Evolutionary conservation across 2,113 vertebrate genomes (phyloP), one percentile per base, ranked within the genome.

Genomic region (Pseudopipra pipra): DNA sequence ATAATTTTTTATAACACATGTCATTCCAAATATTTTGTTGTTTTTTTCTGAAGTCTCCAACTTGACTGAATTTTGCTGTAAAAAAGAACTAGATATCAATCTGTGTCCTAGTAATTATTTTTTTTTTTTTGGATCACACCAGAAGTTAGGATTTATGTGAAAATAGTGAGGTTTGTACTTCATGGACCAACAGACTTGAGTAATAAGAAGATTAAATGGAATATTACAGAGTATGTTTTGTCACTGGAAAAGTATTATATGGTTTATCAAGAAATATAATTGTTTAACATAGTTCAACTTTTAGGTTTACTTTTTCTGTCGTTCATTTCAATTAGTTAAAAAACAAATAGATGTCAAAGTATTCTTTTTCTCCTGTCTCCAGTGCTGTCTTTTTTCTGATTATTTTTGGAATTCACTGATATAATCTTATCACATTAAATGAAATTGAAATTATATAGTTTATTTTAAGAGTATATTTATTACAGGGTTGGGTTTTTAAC

Each of bases 391-490:
- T 71, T 94, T 72, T 51, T 66, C 23, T 33, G 4, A 19, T 66
- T 94, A 2, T 77, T 95, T 96, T 93, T 91, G 52, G 6, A 44
- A 58, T 68, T 63, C 33, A 33, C 43, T 47, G 22, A 46, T 41
- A 44, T 0, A 61, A 80, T 87, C 72, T 91, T 96, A 82, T 78
- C 79, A 77, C 67, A 58, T 90, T 88, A 93, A 56, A 91, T 86
- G 37, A 81, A 62, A 28, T 18, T 58, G 46, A 77, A 89, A 93
- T 84, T 75, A 63, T 22, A 84, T 78, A 27, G 25, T 66, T 82
- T 95, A 41, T 80, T 61, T 82, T 92, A 90, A 81, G 70, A 82
- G 85, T 91, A 90, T 87, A 25, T 31, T 82, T 91, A 82, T 86
- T 93, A 78, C 9, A 23, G 51, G 19, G 8, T 68, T 87, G 66